Percentiles rank a stretch among this genome's conserved stretches.
Conservation (phyloP, 2,797 vertebrate species). For the Lacerta bilineata region DNA sequence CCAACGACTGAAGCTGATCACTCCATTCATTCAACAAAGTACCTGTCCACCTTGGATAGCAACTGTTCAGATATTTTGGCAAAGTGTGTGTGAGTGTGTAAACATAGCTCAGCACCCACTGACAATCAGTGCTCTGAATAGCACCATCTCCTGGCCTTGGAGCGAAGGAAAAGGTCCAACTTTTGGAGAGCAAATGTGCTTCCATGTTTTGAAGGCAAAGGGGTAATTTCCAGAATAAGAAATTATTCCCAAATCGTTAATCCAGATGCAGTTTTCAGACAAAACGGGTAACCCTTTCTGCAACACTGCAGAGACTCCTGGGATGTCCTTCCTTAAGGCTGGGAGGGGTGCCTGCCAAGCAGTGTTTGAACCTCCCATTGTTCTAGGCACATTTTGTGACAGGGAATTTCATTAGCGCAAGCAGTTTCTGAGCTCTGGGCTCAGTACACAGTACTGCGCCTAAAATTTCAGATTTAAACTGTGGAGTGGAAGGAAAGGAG, state of each 20-base stretch:
- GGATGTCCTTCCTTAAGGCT: neutral
- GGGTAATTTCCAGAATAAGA: neutral
- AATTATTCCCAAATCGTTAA: neutral
- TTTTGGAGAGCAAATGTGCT: neutral
- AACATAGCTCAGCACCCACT: neutral
- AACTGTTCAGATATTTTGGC: neutral
- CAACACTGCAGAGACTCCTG: neutral
- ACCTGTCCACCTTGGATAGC: neutral
- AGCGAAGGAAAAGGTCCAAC: neutral
- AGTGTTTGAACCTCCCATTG: too few species aligned
- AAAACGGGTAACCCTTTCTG: neutral
- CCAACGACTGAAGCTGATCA: neutral
- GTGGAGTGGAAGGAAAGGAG: too few species aligned
- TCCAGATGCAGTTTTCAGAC: too few species aligned
- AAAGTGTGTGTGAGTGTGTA: neutral
- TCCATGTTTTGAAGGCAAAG: neutral
- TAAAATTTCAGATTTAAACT: too few species aligned
- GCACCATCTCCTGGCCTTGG: conserved; percentile 10
- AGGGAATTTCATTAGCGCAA: too few species aligned
- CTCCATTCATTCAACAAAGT: neutral
- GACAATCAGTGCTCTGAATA: neutral
- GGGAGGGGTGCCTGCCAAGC: neutral
- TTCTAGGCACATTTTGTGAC: too few species aligned
- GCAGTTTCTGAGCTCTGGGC: too few species aligned
- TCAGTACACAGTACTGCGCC: too few species aligned